Percentiles rank a stretch among this genome's conserved stretches.
Evolutionary conservation across 2,797 vertebrate species (phyloP).

Genomic region (Phalanger gymnotis): DNA sequence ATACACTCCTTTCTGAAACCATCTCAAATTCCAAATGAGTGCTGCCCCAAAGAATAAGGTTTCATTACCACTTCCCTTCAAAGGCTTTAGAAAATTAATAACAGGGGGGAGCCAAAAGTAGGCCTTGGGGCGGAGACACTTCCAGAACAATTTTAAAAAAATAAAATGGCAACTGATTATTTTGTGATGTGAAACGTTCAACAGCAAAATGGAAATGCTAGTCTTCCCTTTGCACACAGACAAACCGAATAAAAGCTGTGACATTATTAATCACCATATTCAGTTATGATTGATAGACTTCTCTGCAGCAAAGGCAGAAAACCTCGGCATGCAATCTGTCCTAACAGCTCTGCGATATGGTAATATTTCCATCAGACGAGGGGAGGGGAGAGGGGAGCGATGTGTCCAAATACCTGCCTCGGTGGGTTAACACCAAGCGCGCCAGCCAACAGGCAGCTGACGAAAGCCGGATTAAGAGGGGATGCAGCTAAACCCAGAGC

Average conservation of each 20-base stretch:
- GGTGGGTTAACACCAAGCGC: slow-evolving; percentile 52
- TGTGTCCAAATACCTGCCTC: slow-evolving; percentile 79
- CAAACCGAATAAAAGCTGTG: slow-evolving; percentile 77
- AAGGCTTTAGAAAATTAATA: slow-evolving; percentile 73
- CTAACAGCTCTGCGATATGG: slow-evolving; percentile 82
- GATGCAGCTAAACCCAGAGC: not conserved
- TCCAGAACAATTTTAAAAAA: slow-evolving; percentile 62
- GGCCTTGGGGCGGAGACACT: slow-evolving; percentile 67
- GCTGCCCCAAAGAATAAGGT: not conserved
- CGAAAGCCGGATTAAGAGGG: not conserved
- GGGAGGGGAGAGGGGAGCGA: slow-evolving; percentile 75
- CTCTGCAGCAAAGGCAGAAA: slow-evolving; percentile 78
- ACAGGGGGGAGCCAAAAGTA: slow-evolving; percentile 72
- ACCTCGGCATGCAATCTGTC: slow-evolving; percentile 85
- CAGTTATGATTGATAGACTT: slow-evolving; percentile 83
- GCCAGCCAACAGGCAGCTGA: not conserved
- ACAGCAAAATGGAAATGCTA: slow-evolving; percentile 57
- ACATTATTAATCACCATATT: slow-evolving; percentile 80
- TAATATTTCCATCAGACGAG: slow-evolving; percentile 82
- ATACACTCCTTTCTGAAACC: not conserved
- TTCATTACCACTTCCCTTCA: not conserved
- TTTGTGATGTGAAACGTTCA: slow-evolving; percentile 63
- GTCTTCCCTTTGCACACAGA: slow-evolving; percentile 66
- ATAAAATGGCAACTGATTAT: slow-evolving; percentile 68
- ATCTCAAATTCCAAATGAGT: not conserved